Evolutionary conservation across 2,113 vertebrate species (phyloP).

Genomic region (Hippocampus comes): DNA sequence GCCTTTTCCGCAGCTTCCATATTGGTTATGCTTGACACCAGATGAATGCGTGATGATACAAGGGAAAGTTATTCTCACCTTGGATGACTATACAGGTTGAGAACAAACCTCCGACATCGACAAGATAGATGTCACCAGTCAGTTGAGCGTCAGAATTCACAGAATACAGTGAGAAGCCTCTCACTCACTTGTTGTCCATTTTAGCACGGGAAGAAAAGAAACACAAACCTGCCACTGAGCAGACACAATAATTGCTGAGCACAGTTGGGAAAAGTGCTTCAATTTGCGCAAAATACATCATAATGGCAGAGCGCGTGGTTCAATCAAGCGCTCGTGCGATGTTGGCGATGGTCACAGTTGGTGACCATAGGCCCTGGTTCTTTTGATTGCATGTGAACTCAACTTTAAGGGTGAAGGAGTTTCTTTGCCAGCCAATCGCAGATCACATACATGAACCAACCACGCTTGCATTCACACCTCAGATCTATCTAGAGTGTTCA

Average conservation of each 20-base stretch:
- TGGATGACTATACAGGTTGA: slow-evolving; percentile 11
- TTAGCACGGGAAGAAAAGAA: slow-evolving; percentile 24
- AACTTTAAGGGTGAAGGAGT: neutral
- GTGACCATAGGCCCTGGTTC: neutral
- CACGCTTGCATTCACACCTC: no score
- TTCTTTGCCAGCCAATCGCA: no score
- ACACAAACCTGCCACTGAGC: slow-evolving; percentile 5
- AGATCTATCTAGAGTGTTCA: no score
- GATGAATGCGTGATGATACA: slow-evolving; percentile 27
- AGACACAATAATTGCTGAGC: slow-evolving; percentile 44
- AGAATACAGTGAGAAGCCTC: slow-evolving; percentile 7
- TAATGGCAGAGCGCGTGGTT: slow-evolving; percentile 30
- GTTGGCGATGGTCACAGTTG: slow-evolving; percentile 48
- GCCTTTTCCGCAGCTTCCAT: slow-evolving; percentile 24
- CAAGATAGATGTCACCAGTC: slow-evolving; percentile 12
- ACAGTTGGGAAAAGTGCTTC: slow-evolving; percentile 45
- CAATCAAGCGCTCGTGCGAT: slow-evolving; percentile 40
- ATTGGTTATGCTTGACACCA: slow-evolving; percentile 24
- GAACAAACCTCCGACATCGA: slow-evolving; percentile 6
- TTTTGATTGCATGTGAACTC: neutral
- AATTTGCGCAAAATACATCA: slow-evolving; percentile 42
- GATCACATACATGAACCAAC: no score
- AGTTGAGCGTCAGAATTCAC: neutral
- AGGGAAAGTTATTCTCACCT: slow-evolving; percentile 39
- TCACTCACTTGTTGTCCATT: slow-evolving; percentile 17